Evolutionary conservation across 1,140 invertebrate genomes (phyloP).

Genomic region (Drosophila triauraria): DNA sequence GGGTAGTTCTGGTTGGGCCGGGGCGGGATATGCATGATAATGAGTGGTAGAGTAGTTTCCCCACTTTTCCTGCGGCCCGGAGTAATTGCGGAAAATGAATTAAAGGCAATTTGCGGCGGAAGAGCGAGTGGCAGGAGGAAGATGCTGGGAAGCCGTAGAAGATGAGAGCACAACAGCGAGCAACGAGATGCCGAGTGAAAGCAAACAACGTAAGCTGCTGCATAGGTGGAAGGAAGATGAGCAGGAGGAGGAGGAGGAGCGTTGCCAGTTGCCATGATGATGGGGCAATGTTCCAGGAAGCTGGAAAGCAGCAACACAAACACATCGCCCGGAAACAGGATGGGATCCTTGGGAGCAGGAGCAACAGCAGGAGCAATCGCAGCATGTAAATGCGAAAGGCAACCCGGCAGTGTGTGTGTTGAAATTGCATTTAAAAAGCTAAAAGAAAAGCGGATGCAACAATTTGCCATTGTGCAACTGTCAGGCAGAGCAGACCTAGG

Average conservation of each 20-base stretch:
- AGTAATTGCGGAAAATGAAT: constrained; percentile 78
- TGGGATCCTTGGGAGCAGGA: constrained; percentile 27
- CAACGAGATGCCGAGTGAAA: constrained; percentile 61
- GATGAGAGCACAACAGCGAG: constrained; percentile 40
- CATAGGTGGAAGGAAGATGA: background rate
- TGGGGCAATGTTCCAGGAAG: constrained; percentile 59
- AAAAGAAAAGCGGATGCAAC: constrained; percentile 76
- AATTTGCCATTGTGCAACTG: constrained; percentile 65
- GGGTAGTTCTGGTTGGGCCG: constrained; percentile 1
- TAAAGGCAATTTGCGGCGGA: constrained; percentile 71
- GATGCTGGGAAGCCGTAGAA: constrained; percentile 7
- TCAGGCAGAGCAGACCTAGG: constrained; percentile 26
- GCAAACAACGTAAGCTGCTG: constrained; percentile 73
- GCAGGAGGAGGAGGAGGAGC: background rate
- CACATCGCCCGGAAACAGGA: constrained; percentile 47
- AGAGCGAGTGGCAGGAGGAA: constrained; percentile 15
- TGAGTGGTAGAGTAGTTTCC: constrained; percentile 36
- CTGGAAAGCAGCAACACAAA: constrained; percentile 38
- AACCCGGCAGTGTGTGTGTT: constrained; percentile 11
- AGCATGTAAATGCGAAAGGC: constrained; percentile 49
- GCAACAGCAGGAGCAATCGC: constrained; percentile 39
- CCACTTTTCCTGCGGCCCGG: constrained; percentile 30
- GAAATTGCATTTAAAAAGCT: constrained; percentile 69
- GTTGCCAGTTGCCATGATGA: constrained; percentile 18
- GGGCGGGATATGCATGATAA: constrained; percentile 59